Conservation (phyloP, 2,113 vertebrate genomes). For the Leiothrix lutea region DNA sequence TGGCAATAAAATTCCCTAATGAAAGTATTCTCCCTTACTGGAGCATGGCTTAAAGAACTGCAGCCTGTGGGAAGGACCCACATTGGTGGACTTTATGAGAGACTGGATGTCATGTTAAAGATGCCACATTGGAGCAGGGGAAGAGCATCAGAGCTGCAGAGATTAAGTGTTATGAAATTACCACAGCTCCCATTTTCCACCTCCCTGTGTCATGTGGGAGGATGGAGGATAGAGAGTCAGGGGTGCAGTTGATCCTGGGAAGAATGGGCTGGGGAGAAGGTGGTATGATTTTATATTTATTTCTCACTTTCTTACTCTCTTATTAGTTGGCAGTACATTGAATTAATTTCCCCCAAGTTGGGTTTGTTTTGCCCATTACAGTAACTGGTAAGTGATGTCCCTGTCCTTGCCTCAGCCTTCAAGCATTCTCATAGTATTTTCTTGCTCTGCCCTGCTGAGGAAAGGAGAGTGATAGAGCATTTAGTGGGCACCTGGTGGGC, state of each 20-base stretch:
- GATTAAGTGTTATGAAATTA: not conserved
- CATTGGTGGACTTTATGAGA: not conserved
- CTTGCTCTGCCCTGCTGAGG: not conserved
- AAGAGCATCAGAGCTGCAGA: not conserved
- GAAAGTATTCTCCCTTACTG: not conserved
- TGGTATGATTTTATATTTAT: not conserved
- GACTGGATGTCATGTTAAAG: not conserved
- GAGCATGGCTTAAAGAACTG: not conserved
- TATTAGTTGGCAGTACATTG: not conserved
- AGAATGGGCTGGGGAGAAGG: not conserved
- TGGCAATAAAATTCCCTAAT: not conserved
- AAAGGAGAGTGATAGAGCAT: not conserved
- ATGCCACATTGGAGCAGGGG: accelerated
- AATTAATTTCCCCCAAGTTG: not conserved
- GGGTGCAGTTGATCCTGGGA: not conserved
- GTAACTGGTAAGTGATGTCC: not conserved
- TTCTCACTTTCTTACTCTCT: not conserved
- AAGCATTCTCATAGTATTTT: not conserved
- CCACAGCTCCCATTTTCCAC: not conserved
- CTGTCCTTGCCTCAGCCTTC: not conserved
- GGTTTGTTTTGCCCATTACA: not conserved
- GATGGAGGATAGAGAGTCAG: not conserved
- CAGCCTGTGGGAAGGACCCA: not conserved
- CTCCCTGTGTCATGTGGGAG: not conserved
- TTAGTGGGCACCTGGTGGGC: not conserved